Evolutionary conservation across 2,888 invertebrate species (phyloP), one percentile per base, ranked within the genome.

Genomic region (Diplazon laetatorius): DNA sequence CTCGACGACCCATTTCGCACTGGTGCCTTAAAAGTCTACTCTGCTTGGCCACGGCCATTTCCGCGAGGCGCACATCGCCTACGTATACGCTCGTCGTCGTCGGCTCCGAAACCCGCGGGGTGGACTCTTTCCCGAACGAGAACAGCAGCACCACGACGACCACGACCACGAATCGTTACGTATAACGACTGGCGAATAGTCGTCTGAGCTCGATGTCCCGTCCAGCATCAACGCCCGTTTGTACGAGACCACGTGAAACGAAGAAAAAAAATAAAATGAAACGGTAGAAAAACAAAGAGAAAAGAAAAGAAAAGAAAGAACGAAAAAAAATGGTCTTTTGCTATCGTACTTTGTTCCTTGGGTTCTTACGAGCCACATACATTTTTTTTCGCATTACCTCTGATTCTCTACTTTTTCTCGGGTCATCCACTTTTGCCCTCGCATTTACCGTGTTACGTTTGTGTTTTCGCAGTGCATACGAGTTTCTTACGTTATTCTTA

Each of bases 1-100:
- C 76, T 80, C 75, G 78, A 81, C 76, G 82, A 81, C 63, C 81
- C 78, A 79, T 80, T 81, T 72, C 76, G 65, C 65, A 39, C 65
- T 6, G 72, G 30, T 60, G 72, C 72, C 74, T 81, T 76, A 78
- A 81, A 80, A 82, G 73, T 81, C 80, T 68, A 80, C 78, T 77
- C 76, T 71, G 76, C 72, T 80, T 76, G 44, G 63, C 77, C 6
- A 30, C 6, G 48, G 69, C 74, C 78, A 80, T 81, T 78, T 78
- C 59, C 74, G 65, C 35, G 35, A n/a, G 65, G 22, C 30, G 39
- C 20, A 25, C n/a, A n/a, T n/a, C n/a, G n/a, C n/a, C n/a, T n/a
- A n/a, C n/a, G n/a, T n/a, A n/a, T n/a, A n/a, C n/a, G n/a, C n/a
- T n/a, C n/a, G n/a, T n/a, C n/a, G n/a, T n/a, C n/a, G n/a, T n/a